Evolutionary conservation across 2,113 vertebrate species (phyloP).

Genomic region (Trematocara marginatum): DNA sequence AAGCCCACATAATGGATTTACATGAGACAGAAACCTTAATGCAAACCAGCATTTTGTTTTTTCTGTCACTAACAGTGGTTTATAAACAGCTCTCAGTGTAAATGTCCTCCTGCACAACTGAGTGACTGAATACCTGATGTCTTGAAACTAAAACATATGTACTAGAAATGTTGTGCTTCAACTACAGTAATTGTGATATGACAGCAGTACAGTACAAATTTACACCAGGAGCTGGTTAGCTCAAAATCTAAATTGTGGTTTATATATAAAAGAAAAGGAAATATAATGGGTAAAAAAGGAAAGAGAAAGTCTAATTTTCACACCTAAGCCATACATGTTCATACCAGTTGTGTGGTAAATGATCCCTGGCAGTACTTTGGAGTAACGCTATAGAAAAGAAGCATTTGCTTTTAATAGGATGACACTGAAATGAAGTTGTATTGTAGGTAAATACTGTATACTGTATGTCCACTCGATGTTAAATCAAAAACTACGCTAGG

Average conservation of each 20-base stretch:
- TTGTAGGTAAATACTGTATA: slow-evolving; percentile 2
- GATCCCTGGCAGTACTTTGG: neutral
- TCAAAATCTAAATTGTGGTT: neutral
- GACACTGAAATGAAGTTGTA: neutral
- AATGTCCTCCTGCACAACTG: neutral
- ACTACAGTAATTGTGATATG: slow-evolving; percentile 1
- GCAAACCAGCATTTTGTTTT: slow-evolving; percentile 63
- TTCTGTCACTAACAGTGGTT: neutral
- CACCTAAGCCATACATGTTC: neutral
- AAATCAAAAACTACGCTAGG: neutral
- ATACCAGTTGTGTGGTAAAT: neutral
- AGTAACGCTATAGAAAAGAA: slow-evolving; percentile 1
- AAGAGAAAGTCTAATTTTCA: neutral
- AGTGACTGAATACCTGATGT: neutral
- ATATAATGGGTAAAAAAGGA: neutral
- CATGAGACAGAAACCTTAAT: slow-evolving; percentile 76
- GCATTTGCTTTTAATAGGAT: neutral
- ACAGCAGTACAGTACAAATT: slow-evolving; percentile 3
- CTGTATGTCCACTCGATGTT: neutral
- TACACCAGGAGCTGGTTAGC: neutral
- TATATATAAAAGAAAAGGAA: neutral
- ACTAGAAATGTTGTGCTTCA: neutral
- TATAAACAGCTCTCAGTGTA: neutral
- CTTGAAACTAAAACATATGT: neutral
- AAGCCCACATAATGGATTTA: slow-evolving; percentile 57